phyloP scores from a whole-genome alignment of 2,888 invertebrate species.

The Agrenia bidenticulata region DNA sequence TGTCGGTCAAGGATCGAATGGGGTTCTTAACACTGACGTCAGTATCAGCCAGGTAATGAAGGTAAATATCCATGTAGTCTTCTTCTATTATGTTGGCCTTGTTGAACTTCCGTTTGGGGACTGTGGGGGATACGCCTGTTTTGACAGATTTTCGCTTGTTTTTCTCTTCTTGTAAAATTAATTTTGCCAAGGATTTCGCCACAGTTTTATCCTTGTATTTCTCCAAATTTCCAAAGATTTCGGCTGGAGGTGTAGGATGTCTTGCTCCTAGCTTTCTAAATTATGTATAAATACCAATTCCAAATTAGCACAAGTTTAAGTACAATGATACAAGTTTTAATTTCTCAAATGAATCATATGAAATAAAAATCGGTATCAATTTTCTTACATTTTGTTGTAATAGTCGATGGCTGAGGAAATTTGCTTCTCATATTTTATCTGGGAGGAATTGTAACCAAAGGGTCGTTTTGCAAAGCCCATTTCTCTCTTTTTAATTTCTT shows the following conservation, averaged over 20 bases:
- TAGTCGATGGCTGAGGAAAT: constrained; percentile 1
- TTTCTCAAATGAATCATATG: no score
- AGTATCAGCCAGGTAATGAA: constrained; percentile 26
- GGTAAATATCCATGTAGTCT: constrained; percentile 33
- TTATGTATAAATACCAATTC: no score
- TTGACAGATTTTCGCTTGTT: not conserved
- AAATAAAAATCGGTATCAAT: no score
- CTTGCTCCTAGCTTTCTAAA: not conserved
- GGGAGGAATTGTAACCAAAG: constrained; percentile 7
- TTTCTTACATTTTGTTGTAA: constrained; percentile 10
- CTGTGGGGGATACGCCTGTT: not conserved
- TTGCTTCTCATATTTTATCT: constrained; percentile 6
- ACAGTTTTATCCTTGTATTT: not conserved
- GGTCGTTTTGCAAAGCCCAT: not conserved
- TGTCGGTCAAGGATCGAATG: constrained; percentile 18
- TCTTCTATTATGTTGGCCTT: constrained; percentile 26
- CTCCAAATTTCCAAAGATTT: not conserved
- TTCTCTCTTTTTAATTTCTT: not conserved
- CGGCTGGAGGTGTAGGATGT: not conserved
- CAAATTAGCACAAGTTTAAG: no score
- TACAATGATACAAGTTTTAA: no score
- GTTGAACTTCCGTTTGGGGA: constrained; percentile 18
- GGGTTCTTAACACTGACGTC: constrained; percentile 17
- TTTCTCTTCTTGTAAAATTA: not conserved
- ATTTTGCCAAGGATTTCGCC: not conserved